phyloP scores from a whole-genome alignment of 2,888 invertebrate genomes.

The Heliconius aoede region DNA sequence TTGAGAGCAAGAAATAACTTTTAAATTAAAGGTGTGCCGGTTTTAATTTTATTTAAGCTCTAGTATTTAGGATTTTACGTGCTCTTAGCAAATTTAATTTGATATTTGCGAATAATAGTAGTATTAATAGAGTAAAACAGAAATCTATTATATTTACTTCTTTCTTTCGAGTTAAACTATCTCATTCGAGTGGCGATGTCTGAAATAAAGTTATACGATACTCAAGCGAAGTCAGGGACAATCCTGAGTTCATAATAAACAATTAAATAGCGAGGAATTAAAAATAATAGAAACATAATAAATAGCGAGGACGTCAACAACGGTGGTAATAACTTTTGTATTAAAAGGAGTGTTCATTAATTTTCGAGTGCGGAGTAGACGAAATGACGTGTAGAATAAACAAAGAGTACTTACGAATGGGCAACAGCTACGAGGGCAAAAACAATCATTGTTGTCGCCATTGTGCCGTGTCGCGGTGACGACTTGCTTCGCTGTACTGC shows the following conservation, averaged over 20 bases:
- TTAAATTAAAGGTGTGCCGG: too few relatives aligned
- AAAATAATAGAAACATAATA: too few relatives aligned
- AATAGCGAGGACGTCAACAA: neutral
- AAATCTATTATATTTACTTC: too few relatives aligned
- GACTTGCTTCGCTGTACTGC: constrained; percentile 60
- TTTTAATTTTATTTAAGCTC: too few relatives aligned
- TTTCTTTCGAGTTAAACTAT: too few relatives aligned
- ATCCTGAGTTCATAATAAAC: neutral
- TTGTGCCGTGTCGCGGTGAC: constrained; percentile 60
- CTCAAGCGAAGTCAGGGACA: neutral
- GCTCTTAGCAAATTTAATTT: too few relatives aligned
- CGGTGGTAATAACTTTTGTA: neutral
- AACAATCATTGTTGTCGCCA: constrained; percentile 57
- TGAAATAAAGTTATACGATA: neutral
- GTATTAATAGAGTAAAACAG: too few relatives aligned
- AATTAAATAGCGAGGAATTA: too few relatives aligned
- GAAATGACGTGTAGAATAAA: constrained; percentile 38
- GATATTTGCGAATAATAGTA: too few relatives aligned
- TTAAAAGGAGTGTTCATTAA: neutral
- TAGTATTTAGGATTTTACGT: too few relatives aligned
- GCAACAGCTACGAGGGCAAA: constrained; percentile 66
- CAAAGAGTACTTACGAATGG: constrained; percentile 69
- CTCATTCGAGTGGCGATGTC: neutral
- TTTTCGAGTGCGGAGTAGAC: neutral
- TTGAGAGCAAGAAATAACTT: too few relatives aligned